Conservation (phyloP, 2,888 invertebrate species). For the Encarsia formosa region DNA sequence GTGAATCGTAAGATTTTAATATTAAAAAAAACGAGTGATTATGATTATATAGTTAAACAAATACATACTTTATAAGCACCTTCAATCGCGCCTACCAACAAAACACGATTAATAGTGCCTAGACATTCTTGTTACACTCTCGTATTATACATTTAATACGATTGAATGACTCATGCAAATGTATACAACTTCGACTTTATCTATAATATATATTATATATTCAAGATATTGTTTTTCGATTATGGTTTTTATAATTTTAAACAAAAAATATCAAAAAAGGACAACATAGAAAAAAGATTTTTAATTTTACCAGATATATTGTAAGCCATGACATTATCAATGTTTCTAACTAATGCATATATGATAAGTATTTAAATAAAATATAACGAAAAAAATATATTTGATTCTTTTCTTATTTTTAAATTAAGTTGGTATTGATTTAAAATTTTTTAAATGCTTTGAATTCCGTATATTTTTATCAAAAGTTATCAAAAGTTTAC, state of each 20-base stretch:
- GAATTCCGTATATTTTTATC: too few species aligned
- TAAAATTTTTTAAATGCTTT: too few species aligned
- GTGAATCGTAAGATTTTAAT: conserved; percentile 1
- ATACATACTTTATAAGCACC: conserved; percentile 15
- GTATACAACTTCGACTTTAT: too few species aligned
- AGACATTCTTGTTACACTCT: conserved; percentile 26
- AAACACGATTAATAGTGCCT: conserved; percentile 25
- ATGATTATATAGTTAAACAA: conserved; percentile 12
- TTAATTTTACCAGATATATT: conserved; percentile 19
- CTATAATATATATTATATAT: too few species aligned
- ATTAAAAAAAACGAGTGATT: too few species aligned
- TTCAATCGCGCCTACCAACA: conserved; percentile 22
- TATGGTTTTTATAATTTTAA: too few species aligned
- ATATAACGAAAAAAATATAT: conserved; percentile 1
- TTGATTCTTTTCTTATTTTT: background rate
- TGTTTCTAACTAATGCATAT: conserved; percentile 19
- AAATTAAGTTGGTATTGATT: too few species aligned
- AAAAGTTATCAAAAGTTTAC: too few species aligned
- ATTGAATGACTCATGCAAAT: too few species aligned
- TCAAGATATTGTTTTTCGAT: too few species aligned
- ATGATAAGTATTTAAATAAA: conserved; percentile 25
- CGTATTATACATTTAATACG: conserved; percentile 15
- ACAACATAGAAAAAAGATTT: conserved; percentile 12
- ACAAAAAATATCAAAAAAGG: too few species aligned
- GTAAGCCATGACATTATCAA: conserved; percentile 23